phyloP scores from a whole-genome alignment of 2,113 vertebrate genomes.

The Epinephelus cyanopodus region DNA sequence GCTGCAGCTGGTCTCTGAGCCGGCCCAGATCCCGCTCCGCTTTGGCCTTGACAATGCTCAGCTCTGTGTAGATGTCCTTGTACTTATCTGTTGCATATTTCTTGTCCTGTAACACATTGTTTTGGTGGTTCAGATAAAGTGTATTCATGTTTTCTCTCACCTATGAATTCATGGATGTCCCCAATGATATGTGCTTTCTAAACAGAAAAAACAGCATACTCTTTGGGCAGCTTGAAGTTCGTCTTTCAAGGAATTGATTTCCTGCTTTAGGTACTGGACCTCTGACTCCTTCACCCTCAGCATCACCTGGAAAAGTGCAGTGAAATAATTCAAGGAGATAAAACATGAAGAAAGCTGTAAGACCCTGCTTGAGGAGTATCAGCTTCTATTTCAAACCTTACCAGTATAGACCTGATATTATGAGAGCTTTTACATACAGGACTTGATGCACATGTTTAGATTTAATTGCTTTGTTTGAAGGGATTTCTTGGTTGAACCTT shows the following conservation, averaged over 20 bases:
- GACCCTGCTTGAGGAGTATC: background rate
- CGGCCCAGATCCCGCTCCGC: conserved; percentile 85
- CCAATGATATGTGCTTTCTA: background rate
- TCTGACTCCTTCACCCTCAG: conserved; percentile 88
- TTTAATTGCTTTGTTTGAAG: background rate
- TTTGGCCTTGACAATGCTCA: conserved; percentile 89
- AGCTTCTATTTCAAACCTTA: conserved; percentile 7
- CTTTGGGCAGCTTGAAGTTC: conserved; percentile 88
- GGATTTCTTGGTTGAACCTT: background rate
- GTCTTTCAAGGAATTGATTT: conserved; percentile 89
- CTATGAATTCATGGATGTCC: background rate
- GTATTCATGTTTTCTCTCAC: background rate
- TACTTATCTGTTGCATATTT: conserved; percentile 89
- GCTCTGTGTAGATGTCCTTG: conserved; percentile 90
- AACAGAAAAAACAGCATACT: conserved; percentile 58
- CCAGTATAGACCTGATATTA: background rate
- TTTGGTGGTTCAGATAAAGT: conserved; percentile 20
- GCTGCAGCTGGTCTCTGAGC: conserved; percentile 86
- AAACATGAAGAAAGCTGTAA: background rate
- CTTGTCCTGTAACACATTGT: conserved; percentile 82
- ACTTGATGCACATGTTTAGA: background rate
- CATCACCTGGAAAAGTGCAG: conserved; percentile 81
- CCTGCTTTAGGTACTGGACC: conserved; percentile 89
- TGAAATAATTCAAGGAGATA: background rate
- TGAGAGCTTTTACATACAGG: background rate